phyloP scores from a whole-genome alignment of 2,888 invertebrate genomes.

The Apamea crenata region DNA sequence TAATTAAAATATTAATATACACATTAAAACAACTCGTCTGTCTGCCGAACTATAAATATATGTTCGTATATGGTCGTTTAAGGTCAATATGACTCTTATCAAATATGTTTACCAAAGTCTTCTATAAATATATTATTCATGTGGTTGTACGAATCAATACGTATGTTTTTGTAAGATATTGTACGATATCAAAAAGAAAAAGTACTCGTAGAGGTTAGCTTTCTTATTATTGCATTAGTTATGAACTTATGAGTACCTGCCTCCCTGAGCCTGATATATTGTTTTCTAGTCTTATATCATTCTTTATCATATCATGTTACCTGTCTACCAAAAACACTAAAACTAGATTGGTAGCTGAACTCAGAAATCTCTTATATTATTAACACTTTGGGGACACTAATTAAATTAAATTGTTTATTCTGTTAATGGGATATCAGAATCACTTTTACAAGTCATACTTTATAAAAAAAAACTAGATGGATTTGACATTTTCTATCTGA shows the following conservation, averaged over 20 bases:
- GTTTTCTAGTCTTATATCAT: not conserved
- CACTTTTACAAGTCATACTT: too few relatives aligned
- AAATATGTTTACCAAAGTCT: constrained; percentile 45
- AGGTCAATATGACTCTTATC: constrained; percentile 52
- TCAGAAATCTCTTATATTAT: not conserved
- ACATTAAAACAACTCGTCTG: constrained; percentile 42
- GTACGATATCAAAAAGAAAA: constrained; percentile 13
- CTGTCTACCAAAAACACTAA: not conserved
- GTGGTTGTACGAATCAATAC: constrained; percentile 2
- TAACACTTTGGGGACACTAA: not conserved
- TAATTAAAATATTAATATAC: constrained; percentile 67
- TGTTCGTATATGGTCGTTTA: constrained; percentile 1
- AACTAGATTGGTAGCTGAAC: not conserved
- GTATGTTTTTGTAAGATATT: constrained; percentile 30
- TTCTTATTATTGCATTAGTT: constrained; percentile 31
- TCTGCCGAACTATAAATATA: constrained; percentile 32
- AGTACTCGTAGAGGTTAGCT: not conserved
- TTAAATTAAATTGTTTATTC: too few relatives aligned
- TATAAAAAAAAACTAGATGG: too few relatives aligned
- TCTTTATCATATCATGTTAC: not conserved
- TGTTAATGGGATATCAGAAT: too few relatives aligned
- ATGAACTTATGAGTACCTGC: not conserved
- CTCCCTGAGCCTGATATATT: not conserved
- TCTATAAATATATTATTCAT: constrained; percentile 40
- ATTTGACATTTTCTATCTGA: too few relatives aligned